These are phyloP conservation scores for Bufotes viridis DNA, from an alignment of 2,797 vertebrate species.

Conservation along the genomic window DNA sequence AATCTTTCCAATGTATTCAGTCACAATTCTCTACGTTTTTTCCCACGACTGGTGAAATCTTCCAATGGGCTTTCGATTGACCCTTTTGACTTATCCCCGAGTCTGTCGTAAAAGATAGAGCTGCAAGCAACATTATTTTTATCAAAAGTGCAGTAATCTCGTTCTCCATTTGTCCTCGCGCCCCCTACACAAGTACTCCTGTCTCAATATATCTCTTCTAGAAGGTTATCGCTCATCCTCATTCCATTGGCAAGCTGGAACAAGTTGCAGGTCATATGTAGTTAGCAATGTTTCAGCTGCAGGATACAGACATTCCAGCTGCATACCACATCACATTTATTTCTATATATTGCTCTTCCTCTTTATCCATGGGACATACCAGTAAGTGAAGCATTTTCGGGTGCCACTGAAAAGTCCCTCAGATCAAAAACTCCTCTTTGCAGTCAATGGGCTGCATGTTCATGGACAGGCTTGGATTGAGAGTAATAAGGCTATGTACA, in stretches of 20 bases:
- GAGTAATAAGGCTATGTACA: too few relatives aligned
- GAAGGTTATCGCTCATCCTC: conserved; percentile 35
- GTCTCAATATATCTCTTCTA: neutral
- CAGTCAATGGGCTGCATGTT: too few relatives aligned
- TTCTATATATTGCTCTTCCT: neutral
- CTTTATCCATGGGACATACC: neutral
- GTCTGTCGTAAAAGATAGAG: too few relatives aligned
- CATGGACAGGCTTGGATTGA: neutral
- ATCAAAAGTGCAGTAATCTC: too few relatives aligned
- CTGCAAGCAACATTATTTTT: too few relatives aligned
- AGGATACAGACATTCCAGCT: neutral
- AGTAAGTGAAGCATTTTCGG: neutral
- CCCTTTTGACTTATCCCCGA: too few relatives aligned
- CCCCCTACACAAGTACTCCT: neutral
- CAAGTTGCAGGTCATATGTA: conserved; percentile 25
- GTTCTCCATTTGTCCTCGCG: neutral
- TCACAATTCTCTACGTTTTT: neutral
- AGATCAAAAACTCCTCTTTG: neutral
- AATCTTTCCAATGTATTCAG: neutral
- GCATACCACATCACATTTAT: neutral
- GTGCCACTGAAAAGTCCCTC: neutral
- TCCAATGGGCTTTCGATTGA: too few relatives aligned
- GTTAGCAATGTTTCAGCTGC: neutral
- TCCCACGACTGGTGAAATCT: neutral
- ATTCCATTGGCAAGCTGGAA: conserved; percentile 19